Base-by-base conservation (phyloP, 2,888 invertebrate genomes). In the Pandemis corylana region DNA sequence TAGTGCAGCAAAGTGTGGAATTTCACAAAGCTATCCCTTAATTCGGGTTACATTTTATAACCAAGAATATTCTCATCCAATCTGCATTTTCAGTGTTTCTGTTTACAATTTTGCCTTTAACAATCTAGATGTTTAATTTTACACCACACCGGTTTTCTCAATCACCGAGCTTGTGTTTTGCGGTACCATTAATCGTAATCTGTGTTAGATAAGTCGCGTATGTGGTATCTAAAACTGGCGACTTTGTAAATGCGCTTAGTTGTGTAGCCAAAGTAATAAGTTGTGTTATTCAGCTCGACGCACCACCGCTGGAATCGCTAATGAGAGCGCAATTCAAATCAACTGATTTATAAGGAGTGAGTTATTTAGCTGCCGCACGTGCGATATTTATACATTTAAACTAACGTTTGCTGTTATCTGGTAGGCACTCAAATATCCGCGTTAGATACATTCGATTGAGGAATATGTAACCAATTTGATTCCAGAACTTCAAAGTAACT, bases 291-390 rank as follows among this genome's bases (percentile, higher is more conserved):
- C 88, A 85, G 85, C 81, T 80, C 87, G 85, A 84, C 84, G 87
- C 86, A 84, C 87, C 87, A 86, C 89, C 85, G 83, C 86, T 87
- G 84, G 93, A 91, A 93, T 93, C 87, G 80, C 90, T 93, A 94
- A 94, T 93, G 92, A 92, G 91, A 80, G 86, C 84, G 93, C 90
- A 91, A 93, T 93, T 93, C 91, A 92, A 93, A 93, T 93, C 91
- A 88, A 89, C 89, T 88, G 90, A 92, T 93, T 93, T 93, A 94
- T 93, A 93, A 89, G 92, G 92, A 91, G 87, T 91, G 89, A 91
- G 89, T 88, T 92, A 91, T 92, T 92, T 90, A 85, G 82, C 87
- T 82, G 82, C 84, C 85, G 84, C 87, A 83, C 86, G 87, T 85
- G 87, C 88, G 85, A 87, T 90, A 91, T 92, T 90, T 92, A 91